Evolutionary conservation across 2,797 vertebrate species (phyloP).

Genomic region (Otus scops): DNA sequence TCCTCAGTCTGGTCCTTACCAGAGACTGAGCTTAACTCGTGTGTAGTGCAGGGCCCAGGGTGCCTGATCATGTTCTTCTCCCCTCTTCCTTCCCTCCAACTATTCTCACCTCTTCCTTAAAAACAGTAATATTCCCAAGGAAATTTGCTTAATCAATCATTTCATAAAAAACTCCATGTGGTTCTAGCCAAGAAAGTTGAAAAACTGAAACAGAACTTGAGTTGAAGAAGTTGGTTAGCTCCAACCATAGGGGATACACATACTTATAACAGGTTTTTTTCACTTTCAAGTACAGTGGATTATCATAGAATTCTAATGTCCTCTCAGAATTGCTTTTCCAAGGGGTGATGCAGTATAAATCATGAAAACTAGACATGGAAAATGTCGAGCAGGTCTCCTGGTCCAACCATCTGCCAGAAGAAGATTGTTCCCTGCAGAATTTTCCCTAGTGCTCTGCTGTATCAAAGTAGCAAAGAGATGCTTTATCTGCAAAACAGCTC

Average conservation of each 20-base stretch:
- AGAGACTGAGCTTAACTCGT: not conserved
- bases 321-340: constrained; percentile 31
- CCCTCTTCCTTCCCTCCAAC: not conserved
- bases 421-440: constrained; percentile 54
- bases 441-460: not conserved
- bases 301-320: not conserved
- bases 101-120: not conserved
- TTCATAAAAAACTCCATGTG: not conserved
- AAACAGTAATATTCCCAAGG: not conserved
- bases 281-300: not conserved
- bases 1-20: not conserved
- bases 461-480: not conserved
- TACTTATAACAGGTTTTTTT: not conserved
- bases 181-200: not conserved
- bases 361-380: constrained; percentile 41
- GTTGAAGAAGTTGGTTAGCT: not conserved
- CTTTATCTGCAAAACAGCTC: constrained; percentile 38
- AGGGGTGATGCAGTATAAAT: constrained; percentile 18
- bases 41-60: rapidly evolving
- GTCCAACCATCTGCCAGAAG: constrained; percentile 19
- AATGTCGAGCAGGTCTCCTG: constrained; percentile 11
- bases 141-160: not conserved
- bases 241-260: not conserved
- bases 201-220: not conserved
- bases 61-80: not conserved